Conservation (phyloP, 2,113 vertebrate species). For the Rhynchomys soricoides region DNA sequence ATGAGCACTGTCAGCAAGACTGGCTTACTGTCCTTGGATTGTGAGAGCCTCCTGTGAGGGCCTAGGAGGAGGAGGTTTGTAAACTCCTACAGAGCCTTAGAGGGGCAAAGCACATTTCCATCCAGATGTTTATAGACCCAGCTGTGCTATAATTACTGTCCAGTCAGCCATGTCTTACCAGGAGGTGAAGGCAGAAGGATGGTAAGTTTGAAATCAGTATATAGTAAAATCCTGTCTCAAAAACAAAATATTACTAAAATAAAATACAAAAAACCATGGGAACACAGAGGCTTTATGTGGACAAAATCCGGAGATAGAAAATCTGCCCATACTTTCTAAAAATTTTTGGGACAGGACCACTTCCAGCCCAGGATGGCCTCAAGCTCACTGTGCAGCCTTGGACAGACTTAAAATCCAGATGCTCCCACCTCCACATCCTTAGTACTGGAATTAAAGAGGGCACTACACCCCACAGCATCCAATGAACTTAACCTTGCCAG, state of each 20-base stretch:
- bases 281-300: not conserved
- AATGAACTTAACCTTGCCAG: not conserved
- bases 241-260: conserved; percentile 16
- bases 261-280: not conserved
- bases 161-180: not conserved
- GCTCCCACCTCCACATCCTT: not conserved
- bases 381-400: not conserved
- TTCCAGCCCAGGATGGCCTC: not conserved
- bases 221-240: not conserved
- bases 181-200: not conserved
- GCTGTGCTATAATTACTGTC: not conserved
- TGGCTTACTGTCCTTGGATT: not conserved
- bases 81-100: not conserved
- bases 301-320: conserved; percentile 46
- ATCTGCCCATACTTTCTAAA: not conserved
- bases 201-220: not conserved
- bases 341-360: not conserved
- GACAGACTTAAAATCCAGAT: not conserved
- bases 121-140: conserved; percentile 4
- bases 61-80: not conserved
- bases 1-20: not conserved
- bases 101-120: conserved; percentile 18
- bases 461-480: not conserved
- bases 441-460: not conserved
- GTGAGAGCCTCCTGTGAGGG: not conserved